phyloP scores from a whole-genome alignment of 2,888 invertebrate genomes.

The Ormyrus rosae region DNA sequence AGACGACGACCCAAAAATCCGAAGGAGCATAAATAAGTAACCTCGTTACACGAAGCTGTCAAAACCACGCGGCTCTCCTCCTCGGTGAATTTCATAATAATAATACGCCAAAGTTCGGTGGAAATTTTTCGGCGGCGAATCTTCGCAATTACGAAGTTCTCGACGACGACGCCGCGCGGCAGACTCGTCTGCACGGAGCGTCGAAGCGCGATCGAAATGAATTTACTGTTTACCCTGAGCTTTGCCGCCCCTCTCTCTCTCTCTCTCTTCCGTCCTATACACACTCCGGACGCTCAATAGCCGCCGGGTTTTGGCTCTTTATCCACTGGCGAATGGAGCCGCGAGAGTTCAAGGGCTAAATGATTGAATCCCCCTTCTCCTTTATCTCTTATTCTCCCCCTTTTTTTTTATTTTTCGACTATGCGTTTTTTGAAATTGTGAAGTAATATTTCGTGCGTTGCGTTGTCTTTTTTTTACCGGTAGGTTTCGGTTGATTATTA shows the following conservation, averaged over 20 bases:
- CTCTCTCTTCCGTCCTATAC: not conserved
- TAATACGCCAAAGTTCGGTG: too few relatives aligned
- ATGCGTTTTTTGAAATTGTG: not conserved
- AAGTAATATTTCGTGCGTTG: not conserved
- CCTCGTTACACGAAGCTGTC: too few relatives aligned
- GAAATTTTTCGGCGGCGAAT: too few relatives aligned
- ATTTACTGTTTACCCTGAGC: constrained; percentile 65
- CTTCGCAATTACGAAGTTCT: too few relatives aligned
- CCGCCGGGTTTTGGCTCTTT: constrained; percentile 49
- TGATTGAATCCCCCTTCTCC: not conserved
- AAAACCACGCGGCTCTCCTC: too few relatives aligned
- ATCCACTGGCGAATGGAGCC: too few relatives aligned
- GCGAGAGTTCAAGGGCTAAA: constrained; percentile 14
- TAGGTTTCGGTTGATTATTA: too few relatives aligned
- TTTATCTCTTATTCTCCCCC: not conserved
- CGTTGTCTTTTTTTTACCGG: too few relatives aligned
- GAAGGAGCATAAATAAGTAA: too few relatives aligned
- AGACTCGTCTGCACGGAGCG: not conserved
- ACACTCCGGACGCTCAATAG: constrained; percentile 54
- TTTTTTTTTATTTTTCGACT: too few relatives aligned
- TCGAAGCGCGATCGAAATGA: constrained; percentile 63
- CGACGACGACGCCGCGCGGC: not conserved
- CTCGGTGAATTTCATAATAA: too few relatives aligned
- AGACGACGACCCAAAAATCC: too few relatives aligned
- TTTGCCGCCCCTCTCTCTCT: not conserved